Evolutionary conservation across 2,888 invertebrate genomes (phyloP), one percentile per base, ranked within the genome.

Genomic region (Calephelis perditalis): DNA sequence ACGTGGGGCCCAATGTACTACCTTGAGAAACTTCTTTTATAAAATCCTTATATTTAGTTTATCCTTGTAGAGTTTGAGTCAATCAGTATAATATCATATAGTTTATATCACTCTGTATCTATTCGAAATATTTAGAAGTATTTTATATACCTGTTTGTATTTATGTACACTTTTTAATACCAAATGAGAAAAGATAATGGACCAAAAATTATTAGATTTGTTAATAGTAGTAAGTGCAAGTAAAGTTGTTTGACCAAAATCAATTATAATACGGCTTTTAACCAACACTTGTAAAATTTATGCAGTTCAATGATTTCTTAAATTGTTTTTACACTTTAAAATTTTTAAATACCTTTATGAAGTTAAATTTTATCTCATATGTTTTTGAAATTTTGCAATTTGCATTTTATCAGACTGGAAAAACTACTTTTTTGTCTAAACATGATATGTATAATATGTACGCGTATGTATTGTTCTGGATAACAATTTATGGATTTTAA

Each of bases 151-250:
- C 55, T 55, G 55, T 56, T 55, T 40, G 45, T 60, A 60, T 55
- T 35, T 59, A 56, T 57, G 45, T 57, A 45, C 37, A 26, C 26
- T 56, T 60, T 56, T 35, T 60, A 60, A 36, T 60, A 52, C 52
- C 55, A 60, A 55, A 60, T 56, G 26, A 55, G 35, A 43, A 56
- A 60, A 44, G 15, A 44, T 52, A 59, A 59, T 54, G 59, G 59
- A 60, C 59, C 59, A 60, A 60, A 60, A 52, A 52, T 52, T 56
- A 45, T 56, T 60, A 60, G 55, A 60, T 46, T 60, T 56, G 36
- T 60, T 56, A 56, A 60, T 52, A 52, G 52, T 35, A 52, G 52
- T 52, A 52, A 52, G 52, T 35, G 35, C 52, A 52, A 7, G 40
- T 40, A 40, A 40, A 40, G 11, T 10, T 10, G 52, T 52, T 52